A percentile compares a stretch with the other conserved stretches of the same genome.
These are phyloP conservation scores for Magallana ariakensis DNA, from an alignment of 1,140 invertebrate species.

Conservation along the genomic window DNA sequence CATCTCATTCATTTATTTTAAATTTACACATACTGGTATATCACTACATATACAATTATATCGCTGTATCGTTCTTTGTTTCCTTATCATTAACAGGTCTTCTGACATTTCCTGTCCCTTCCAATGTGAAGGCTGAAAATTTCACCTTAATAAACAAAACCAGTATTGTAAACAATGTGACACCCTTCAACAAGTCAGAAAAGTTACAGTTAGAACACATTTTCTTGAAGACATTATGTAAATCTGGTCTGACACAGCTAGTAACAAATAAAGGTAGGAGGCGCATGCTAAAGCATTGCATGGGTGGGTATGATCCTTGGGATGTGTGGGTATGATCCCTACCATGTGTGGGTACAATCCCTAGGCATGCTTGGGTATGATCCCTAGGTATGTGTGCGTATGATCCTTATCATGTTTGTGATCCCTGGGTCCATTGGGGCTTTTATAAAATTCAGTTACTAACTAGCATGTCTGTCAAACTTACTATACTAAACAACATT, in stretches of 20 bases:
- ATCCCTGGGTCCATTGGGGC: too few species aligned
- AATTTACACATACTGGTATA: too few species aligned
- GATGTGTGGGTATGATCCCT: too few species aligned
- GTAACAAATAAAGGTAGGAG: neutral
- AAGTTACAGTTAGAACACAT: slow-evolving; percentile 70
- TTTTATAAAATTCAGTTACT: too few species aligned
- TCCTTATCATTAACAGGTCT: slow-evolving; percentile 54
- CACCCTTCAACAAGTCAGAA: slow-evolving; percentile 55
- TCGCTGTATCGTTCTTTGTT: too few species aligned
- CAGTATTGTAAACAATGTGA: slow-evolving; percentile 48
- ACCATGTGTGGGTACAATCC: too few species aligned
- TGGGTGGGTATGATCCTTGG: too few species aligned
- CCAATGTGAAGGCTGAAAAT: slow-evolving; percentile 59
- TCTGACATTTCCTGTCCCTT: slow-evolving; percentile 58
- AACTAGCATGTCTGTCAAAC: slow-evolving; percentile 18
- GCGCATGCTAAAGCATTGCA: neutral
- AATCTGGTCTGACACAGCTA: slow-evolving; percentile 2
- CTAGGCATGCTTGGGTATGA: too few species aligned
- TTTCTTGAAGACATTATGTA: slow-evolving; percentile 64
- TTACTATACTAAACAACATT: neutral
- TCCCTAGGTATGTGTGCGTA: too few species aligned
- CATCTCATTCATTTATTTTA: too few species aligned
- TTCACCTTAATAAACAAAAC: slow-evolving; percentile 51
- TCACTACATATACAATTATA: too few species aligned
- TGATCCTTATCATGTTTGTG: too few species aligned